Evolutionary conservation across 2,113 vertebrate genomes (phyloP), one percentile per base, ranked within the genome.

Genomic region (Vidua macroura): DNA sequence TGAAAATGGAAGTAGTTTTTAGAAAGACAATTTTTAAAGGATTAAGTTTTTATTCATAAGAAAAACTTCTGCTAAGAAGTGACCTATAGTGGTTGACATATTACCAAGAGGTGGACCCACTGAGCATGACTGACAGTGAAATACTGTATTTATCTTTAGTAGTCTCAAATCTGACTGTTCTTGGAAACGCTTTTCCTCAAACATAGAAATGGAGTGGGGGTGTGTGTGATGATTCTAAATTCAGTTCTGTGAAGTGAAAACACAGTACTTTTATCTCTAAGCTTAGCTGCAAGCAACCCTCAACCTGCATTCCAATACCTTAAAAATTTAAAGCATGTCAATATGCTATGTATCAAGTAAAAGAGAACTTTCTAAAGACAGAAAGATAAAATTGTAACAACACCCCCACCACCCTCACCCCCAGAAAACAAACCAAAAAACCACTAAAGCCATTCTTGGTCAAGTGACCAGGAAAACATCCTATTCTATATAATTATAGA

Each of bases 41-140:
- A 85, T 51, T 13, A 80, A 75, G 21, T 44, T 94, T 56, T 88
- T 80, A 72, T 52, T 90, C 24, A 15, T 49, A 83, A 77, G 0
- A 4, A 81, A 20, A 88, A 76, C 82, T 85, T 62, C 41, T 52
- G 39, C 58, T 74, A 78, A 86, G n/a, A 80, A 80, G 51, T 62
- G 59, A 92, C 67, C 82, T 62, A 88, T 21, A 88, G 86, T 49
- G 79, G 60, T 73, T 97, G 94, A 60, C 82, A 58, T 90, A 89
- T 69, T 64, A 96, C 92, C 96, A 95, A 97, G 95, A 97, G 95
- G 96, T 95, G 94, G 97, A 97, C 91, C 96, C 94, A 96, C 56
- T 96, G 96, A 97, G 96, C 83, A 64, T 68, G 82, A 91, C 51
- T 51, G 93, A 90, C 67, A 92, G 46, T 35, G 13, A 81, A 60